Conservation (phyloP, 2,797 vertebrate genomes). For the Pygocentrus nattereri region DNA sequence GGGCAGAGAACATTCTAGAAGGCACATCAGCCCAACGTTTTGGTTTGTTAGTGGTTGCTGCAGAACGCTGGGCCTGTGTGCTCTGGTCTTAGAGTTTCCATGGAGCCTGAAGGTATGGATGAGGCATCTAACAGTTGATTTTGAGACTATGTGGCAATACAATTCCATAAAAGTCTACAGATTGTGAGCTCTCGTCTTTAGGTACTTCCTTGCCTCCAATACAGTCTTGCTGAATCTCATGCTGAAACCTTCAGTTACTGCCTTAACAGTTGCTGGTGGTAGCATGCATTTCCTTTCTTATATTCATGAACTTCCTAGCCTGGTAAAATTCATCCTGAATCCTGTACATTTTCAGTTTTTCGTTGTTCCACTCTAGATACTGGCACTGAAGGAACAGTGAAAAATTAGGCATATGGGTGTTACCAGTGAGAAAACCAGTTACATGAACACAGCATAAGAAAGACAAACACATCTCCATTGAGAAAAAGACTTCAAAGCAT, state of each 20-base stretch:
- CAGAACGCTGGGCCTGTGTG: not conserved
- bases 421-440: not conserved
- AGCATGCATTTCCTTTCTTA: not conserved
- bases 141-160: not conserved
- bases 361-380: not conserved
- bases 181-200: no score
- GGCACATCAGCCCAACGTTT: not conserved
- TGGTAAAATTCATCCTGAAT: not conserved
- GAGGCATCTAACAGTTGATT: not conserved
- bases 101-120: not conserved
- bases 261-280: not conserved
- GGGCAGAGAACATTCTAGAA: not conserved
- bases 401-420: not conserved
- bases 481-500: not conserved
- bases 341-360: not conserved
- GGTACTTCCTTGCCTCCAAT: no score
- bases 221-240: no score
- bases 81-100: not conserved
- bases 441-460: not conserved
- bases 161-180: not conserved
- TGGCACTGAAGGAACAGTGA: not conserved
- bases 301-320: not conserved
- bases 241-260: not conserved
- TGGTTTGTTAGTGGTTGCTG: not conserved
- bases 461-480: not conserved